Conservation (phyloP, 1,140 invertebrate genomes). For the Dendrolimus punctatus region DNA sequence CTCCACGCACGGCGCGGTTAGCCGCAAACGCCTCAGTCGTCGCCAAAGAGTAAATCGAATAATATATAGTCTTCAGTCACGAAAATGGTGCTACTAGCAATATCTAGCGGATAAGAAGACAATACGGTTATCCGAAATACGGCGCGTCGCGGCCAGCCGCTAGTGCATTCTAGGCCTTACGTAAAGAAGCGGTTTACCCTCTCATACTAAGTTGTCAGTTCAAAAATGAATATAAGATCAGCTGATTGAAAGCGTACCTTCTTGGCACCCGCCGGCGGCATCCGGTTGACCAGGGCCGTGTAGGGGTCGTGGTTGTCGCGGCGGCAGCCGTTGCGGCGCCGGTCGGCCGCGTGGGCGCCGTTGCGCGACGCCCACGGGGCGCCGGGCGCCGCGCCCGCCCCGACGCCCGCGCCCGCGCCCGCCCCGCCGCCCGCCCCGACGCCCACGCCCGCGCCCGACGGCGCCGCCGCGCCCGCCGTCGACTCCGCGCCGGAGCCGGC, state of each 20-base stretch:
- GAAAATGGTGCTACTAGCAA: no score
- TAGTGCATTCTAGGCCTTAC: no score
- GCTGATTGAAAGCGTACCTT: constrained; percentile 28
- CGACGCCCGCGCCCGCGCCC: constrained; percentile 18
- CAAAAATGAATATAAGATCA: no score
- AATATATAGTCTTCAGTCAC: no score
- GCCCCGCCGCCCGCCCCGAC: constrained; percentile 21
- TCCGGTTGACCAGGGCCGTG: constrained; percentile 39
- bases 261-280: constrained; percentile 51
- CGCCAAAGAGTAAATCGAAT: no score
- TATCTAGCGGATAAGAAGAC: no score
- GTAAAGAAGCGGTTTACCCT: no score
- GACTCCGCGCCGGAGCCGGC: constrained; percentile 33
- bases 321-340: constrained; percentile 36
- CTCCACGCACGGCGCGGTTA: no score
- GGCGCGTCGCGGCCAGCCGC: no score
- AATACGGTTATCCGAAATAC: no score
- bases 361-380: constrained; percentile 14
- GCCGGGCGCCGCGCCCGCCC: constrained; percentile 30
- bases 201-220: no score
- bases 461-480: constrained; percentile 5
- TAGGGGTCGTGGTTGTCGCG: constrained; percentile 34
- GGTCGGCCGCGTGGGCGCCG: constrained; percentile 37
- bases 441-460: constrained; percentile 6
- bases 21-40: no score